Evolutionary conservation across 1,140 invertebrate genomes (phyloP).

Genomic region (Drosophila rhopaloa): DNA sequence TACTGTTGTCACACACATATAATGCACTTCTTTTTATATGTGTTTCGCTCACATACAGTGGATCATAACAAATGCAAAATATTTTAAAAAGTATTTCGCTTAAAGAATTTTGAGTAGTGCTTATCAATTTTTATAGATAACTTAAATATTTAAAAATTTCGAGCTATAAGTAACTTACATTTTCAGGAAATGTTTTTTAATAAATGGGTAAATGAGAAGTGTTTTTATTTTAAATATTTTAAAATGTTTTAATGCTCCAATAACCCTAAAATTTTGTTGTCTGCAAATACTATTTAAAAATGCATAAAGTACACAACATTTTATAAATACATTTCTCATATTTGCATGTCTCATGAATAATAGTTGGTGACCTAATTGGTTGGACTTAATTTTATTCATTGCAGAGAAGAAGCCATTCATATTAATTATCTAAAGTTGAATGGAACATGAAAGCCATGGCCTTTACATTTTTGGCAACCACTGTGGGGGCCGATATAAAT

Average conservation of each 20-base stretch:
- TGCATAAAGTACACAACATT: slow-evolving; percentile 9
- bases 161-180: no score
- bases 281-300: slow-evolving; percentile 3
- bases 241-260: no score
- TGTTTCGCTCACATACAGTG: neutral
- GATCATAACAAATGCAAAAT: no score
- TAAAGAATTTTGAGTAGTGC: no score
- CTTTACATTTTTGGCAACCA: slow-evolving; percentile 9
- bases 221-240: no score
- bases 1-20: slow-evolving; percentile 31
- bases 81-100: no score
- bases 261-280: no score
- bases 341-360: slow-evolving; percentile 20
- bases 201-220: no score
- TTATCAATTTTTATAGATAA: no score
- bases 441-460: neutral
- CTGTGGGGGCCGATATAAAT: slow-evolving; percentile 57
- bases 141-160: no score
- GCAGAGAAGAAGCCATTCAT: neutral
- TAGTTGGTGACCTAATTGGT: slow-evolving; percentile 10
- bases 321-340: neutral
- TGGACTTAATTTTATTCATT: slow-evolving; percentile 4
- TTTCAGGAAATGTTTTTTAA: no score
- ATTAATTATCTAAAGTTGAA: neutral
- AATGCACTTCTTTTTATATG: slow-evolving; percentile 49